phyloP scores from a whole-genome alignment of 2,797 vertebrate genomes.

The Megalops cyprinoides region DNA sequence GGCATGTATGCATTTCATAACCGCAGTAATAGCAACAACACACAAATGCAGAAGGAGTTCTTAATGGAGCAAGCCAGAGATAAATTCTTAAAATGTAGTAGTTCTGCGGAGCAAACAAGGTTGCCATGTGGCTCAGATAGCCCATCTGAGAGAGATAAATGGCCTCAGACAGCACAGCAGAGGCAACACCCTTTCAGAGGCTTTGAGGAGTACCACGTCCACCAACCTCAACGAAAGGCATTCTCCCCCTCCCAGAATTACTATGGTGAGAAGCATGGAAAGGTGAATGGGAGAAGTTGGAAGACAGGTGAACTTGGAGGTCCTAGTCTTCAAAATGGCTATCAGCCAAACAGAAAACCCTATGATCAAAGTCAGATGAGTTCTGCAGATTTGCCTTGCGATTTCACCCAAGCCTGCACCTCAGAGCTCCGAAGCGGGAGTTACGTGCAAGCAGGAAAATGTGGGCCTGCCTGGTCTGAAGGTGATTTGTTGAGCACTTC shows the following conservation, averaged over 20 bases:
- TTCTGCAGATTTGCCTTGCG: constrained; percentile 41
- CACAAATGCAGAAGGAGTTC: constrained; percentile 39
- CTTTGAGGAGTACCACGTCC: constrained; percentile 28
- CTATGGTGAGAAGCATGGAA: constrained; percentile 34
- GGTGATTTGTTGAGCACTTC: constrained; percentile 24
- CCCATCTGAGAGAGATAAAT: constrained; percentile 33
- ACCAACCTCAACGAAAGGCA: constrained; percentile 30
- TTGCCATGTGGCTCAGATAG: constrained; percentile 25
- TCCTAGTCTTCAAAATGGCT: constrained; percentile 5
- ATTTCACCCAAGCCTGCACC: constrained; percentile 43
- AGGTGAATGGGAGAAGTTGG: constrained; percentile 40
- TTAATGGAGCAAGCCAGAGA: constrained; percentile 42
- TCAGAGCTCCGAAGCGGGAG: constrained; percentile 36
- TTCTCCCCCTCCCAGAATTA: not conserved
- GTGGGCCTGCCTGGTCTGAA: constrained; percentile 43
- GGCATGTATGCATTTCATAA: constrained; percentile 37
- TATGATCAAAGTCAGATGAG: constrained; percentile 29
- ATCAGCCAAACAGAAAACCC: constrained; percentile 35
- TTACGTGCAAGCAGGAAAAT: constrained; percentile 16
- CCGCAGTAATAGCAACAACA: constrained; percentile 26
- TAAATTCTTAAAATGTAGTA: constrained; percentile 35
- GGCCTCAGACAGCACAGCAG: constrained; percentile 47
- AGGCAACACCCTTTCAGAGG: constrained; percentile 38
- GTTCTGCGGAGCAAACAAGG: constrained; percentile 27
- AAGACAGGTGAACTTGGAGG: constrained; percentile 35